Conservation (phyloP, 2,113 vertebrate genomes). For the Corythaeola cristata region DNA sequence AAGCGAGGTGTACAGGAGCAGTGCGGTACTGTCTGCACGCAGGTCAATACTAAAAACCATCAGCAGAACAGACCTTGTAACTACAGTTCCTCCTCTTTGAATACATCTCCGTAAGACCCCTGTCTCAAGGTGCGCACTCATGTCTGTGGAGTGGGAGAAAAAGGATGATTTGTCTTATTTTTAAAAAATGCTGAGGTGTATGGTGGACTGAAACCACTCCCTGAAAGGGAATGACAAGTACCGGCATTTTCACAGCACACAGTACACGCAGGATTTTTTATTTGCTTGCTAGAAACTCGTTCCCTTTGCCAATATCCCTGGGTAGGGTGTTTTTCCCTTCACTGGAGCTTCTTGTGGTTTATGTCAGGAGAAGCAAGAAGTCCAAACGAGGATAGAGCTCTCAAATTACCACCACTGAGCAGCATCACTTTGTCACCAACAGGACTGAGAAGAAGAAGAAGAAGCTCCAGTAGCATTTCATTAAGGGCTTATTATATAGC, state of each 20-base stretch:
- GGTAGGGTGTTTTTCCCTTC: background rate
- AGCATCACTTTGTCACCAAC: background rate
- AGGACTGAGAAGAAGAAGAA: background rate
- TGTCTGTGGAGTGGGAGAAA: too few relatives aligned
- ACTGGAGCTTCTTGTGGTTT: background rate
- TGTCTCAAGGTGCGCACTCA: too few relatives aligned
- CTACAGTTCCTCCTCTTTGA: too few relatives aligned
- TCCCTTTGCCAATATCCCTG: background rate
- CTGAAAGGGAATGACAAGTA: background rate
- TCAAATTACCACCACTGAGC: fast-evolving
- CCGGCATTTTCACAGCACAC: background rate
- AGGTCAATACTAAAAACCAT: too few relatives aligned
- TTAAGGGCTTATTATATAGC: background rate
- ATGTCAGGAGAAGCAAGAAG: background rate
- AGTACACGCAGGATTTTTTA: background rate
- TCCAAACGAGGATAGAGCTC: background rate
- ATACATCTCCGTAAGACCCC: too few relatives aligned
- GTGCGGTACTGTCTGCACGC: too few relatives aligned
- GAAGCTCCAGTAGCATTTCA: background rate
- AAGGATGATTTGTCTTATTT: too few relatives aligned
- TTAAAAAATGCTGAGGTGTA: too few relatives aligned
- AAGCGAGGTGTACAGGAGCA: too few relatives aligned
- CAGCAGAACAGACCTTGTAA: too few relatives aligned
- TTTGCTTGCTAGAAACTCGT: background rate
- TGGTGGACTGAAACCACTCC: background rate